Base-by-base conservation (phyloP, 2,888 invertebrate genomes). In the Pseudanteris insignis region DNA sequence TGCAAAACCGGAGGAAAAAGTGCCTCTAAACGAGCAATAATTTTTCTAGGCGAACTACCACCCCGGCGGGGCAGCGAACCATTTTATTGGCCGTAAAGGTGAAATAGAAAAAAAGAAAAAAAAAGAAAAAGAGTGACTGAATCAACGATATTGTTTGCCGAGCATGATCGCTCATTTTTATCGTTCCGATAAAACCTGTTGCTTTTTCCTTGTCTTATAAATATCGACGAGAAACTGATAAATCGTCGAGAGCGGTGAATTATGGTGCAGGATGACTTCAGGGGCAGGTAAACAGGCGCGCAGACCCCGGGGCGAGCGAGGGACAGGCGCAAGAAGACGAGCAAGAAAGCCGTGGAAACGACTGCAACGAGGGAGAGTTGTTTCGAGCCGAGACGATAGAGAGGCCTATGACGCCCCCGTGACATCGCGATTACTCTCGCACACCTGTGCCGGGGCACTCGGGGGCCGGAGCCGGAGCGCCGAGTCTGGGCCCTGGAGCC, bases 381-480 rank as follows among this genome's bases (percentile, higher is more conserved):
- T 13, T 12, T 40, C 34, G 11, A 28, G 36, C 29, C 25, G 32
- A 13, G 63, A 63, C 55, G 37, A 25, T 40, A 4, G 21, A 36
- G 47, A 41, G 34, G 72, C 67, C 73, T 73, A 74, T 72, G 76
- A 71, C 75, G 75, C 66, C 76, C 51, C 75, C 77, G 72, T 77
- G 77, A 77, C 77, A 77, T 76, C 73, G 77, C 76, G 77, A 77
- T 77, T 77, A 75, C 76, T 67, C 68, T 76, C 75, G 76, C 74
- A 72, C 77, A 76, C 77, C 75, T 76, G 76, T 74, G 72, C 70
- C 59, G 61, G 50, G 14, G 48, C 66, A 62, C 51, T 43, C 50
- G 55, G 25, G 15, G n/a, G 67, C 69, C 66, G 59, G 67, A 69
- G 65, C 68, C 54, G 2, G 58, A 70, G 67, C 68, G 71, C 63